A percentile compares a stretch with the other conserved stretches of the same genome.
Evolutionary conservation across 2,113 vertebrate genomes (phyloP).

Genomic region (Athene cunicularia): DNA sequence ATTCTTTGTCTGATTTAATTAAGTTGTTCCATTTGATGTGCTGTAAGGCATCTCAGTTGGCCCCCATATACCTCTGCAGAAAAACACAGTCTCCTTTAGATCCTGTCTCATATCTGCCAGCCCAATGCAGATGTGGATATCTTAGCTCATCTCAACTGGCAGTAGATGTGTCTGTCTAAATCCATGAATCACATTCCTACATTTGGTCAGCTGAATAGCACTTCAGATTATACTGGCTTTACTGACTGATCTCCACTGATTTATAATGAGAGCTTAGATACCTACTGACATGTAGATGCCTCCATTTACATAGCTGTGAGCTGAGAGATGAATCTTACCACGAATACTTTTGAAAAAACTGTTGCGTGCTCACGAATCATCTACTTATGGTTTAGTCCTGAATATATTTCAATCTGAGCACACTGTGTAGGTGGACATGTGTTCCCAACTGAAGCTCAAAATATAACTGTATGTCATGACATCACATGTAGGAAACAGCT

Average conservation of each 20-base stretch:
- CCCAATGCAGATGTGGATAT: not conserved
- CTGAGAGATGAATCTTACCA: not conserved
- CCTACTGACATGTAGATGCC: not conserved
- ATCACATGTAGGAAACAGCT: constrained; percentile 11
- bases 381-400: not conserved
- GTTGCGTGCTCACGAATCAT: not conserved
- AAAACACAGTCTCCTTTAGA: not conserved
- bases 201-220: not conserved
- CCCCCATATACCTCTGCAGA: not conserved
- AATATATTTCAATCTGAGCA: not conserved
- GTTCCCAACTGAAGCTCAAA: constrained; percentile 1
- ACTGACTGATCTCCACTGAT: not conserved
- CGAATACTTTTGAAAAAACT: not conserved
- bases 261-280: not conserved
- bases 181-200: not conserved
- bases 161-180: not conserved
- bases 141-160: not conserved
- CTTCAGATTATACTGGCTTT: not conserved
- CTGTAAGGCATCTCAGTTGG: not conserved
- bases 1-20: not conserved
- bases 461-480: not conserved
- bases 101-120: not conserved
- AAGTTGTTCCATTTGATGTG: not conserved
- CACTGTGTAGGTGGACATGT: constrained; percentile 4
- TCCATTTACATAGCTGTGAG: not conserved